Percentiles rank a stretch among this genome's conserved stretches.
These are phyloP conservation scores for Nysson spinosus DNA, from an alignment of 2,888 invertebrate species.

Conservation along the genomic window DNA sequence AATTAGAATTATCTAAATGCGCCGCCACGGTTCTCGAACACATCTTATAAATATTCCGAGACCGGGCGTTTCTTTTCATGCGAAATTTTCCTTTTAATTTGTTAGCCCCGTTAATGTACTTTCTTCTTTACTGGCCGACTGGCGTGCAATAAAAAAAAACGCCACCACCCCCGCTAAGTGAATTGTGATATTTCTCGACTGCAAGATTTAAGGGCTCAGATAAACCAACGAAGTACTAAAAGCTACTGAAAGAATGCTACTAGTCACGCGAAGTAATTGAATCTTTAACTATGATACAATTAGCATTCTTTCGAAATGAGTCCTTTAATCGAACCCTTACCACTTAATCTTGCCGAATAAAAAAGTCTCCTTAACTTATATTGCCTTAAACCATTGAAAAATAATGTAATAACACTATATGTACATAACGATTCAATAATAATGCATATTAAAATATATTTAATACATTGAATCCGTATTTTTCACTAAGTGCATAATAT, in stretches of 20 bases:
- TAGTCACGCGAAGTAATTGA: constrained; percentile 9
- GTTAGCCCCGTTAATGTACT: not conserved
- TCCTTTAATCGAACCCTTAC: too few relatives aligned
- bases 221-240: not conserved
- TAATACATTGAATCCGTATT: too few relatives aligned
- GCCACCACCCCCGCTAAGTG: constrained; percentile 14
- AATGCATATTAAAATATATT: too few relatives aligned
- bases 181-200: constrained; percentile 12
- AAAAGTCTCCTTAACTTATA: too few relatives aligned
- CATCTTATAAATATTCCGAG: too few relatives aligned
- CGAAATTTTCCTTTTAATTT: not conserved
- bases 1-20: too few relatives aligned
- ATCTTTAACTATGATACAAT: not conserved
- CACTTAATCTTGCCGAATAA: too few relatives aligned
- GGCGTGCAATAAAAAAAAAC: constrained; percentile 12
- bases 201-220: constrained; percentile 2
- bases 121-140: not conserved
- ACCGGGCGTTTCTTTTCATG: not conserved
- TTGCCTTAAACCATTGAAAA: too few relatives aligned
- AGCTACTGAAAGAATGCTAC: not conserved
- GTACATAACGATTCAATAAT: too few relatives aligned
- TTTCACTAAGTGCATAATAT: too few relatives aligned
- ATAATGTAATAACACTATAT: too few relatives aligned
- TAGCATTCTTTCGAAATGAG: not conserved
- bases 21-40: too few relatives aligned